These are phyloP conservation scores for Diogma glabrata DNA, from an alignment of 2,888 invertebrate genomes.

Conservation along the genomic window DNA sequence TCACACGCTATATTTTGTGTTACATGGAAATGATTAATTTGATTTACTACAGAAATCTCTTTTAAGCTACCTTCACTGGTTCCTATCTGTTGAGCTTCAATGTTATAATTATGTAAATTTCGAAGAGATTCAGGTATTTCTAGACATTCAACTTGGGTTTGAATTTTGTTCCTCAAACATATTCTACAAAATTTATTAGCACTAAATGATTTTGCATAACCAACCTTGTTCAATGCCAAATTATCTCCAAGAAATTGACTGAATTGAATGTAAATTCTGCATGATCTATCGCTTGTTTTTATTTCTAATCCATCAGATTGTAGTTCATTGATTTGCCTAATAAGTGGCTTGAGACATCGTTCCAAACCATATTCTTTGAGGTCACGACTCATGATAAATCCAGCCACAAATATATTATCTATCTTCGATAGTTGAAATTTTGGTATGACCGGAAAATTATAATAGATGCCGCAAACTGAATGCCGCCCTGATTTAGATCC, in stretches of 20 bases:
- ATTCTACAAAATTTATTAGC: neutral
- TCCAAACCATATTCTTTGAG: neutral
- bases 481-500: neutral
- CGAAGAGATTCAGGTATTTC: neutral
- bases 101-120: slow-evolving; percentile 4
- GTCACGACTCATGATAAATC: neutral
- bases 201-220: slow-evolving; percentile 1
- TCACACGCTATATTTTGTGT: no score
- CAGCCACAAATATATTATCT: neutral
- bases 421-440: neutral
- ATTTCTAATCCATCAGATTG: neutral
- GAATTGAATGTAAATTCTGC: neutral
- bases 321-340: neutral
- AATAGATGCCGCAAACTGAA: neutral
- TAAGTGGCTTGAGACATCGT: neutral
- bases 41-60: no score
- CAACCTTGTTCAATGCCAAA: neutral
- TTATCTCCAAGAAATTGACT: neutral
- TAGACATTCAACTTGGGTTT: slow-evolving; percentile 3
- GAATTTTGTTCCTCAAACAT: neutral
- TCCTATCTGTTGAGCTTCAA: no score
- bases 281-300: neutral
- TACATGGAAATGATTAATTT: no score
- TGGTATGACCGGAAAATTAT: neutral
- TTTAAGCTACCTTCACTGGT: no score